Conservation (phyloP, 2,797 vertebrate genomes). For the Ispidina picta region DNA sequence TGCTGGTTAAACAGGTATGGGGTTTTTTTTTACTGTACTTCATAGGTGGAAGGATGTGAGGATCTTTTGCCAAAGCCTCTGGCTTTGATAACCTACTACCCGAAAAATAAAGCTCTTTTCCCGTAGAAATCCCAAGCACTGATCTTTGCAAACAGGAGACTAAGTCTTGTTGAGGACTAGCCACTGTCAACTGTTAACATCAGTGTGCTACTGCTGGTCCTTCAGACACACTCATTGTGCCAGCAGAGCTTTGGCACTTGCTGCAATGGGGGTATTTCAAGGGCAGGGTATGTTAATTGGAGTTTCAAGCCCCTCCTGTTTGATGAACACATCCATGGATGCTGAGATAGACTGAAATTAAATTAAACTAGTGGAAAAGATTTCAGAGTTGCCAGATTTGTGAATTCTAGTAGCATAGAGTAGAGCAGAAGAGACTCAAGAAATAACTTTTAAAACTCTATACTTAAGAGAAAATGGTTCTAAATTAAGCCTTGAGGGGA, state of each 20-base stretch:
- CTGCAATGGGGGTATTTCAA: not conserved
- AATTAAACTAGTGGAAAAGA: not conserved
- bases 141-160: not conserved
- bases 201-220: not conserved
- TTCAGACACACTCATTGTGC: fast-evolving
- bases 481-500: not conserved
- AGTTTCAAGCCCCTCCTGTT: not conserved
- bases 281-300: not conserved
- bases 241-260: not conserved
- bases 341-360: not conserved
- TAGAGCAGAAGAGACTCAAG: not conserved
- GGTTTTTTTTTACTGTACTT: not conserved
- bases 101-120: not conserved
- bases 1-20: conserved; percentile 83
- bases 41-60: not conserved
- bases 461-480: not conserved
- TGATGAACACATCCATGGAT: not conserved
- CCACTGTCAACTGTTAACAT: not conserved
- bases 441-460: not conserved
- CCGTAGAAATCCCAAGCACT: not conserved
- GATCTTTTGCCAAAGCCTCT: not conserved
- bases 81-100: not conserved
- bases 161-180: not conserved
- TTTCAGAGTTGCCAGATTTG: not conserved
- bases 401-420: not conserved